A percentile compares a stretch with the other conserved stretches of the same genome.
Conservation (phyloP, 2,888 invertebrate genomes). For the Conchocele bisecta region DNA sequence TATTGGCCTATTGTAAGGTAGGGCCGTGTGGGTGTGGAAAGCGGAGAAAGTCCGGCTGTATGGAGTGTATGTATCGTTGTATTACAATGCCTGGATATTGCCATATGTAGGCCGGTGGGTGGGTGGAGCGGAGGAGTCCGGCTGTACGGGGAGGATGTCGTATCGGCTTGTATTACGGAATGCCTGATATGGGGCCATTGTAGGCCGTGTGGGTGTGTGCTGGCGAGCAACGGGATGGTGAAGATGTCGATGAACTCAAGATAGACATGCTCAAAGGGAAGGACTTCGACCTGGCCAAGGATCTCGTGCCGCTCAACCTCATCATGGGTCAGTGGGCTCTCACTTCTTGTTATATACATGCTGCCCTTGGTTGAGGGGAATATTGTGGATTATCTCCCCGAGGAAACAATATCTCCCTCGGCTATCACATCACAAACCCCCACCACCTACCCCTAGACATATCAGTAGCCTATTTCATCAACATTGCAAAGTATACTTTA, state of each 20-base stretch:
- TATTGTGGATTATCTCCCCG: no score
- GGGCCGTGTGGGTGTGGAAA: conserved; percentile 97
- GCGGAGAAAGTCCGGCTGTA: conserved; percentile 97
- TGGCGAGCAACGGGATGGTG: conserved; percentile 82
- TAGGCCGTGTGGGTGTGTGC: conserved; percentile 96
- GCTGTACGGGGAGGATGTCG: no score
- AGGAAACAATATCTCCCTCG: no score
- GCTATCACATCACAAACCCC: no score
- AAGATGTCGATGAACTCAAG: conserved; percentile 75
- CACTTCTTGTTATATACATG: no score
- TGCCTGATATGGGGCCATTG: no score
- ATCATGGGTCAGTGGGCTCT: conserved; percentile 51
- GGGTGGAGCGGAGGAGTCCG: conserved; percentile 97
- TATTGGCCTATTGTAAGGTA: conserved; percentile 89
- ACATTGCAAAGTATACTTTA: no score
- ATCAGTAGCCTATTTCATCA: no score
- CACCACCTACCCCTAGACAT: no score
- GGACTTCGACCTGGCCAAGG: conserved; percentile 41
- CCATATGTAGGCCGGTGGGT: conserved; percentile 92
- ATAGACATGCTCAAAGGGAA: conserved; percentile 67
- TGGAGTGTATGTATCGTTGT: conserved; percentile 94
- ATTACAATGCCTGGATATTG: no score
- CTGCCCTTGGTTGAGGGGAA: no score
- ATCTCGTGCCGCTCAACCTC: conserved; percentile 50
- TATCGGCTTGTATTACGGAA: no score